Conservation (phyloP, 2,888 invertebrate genomes). For the Napeogenes sylphis region DNA sequence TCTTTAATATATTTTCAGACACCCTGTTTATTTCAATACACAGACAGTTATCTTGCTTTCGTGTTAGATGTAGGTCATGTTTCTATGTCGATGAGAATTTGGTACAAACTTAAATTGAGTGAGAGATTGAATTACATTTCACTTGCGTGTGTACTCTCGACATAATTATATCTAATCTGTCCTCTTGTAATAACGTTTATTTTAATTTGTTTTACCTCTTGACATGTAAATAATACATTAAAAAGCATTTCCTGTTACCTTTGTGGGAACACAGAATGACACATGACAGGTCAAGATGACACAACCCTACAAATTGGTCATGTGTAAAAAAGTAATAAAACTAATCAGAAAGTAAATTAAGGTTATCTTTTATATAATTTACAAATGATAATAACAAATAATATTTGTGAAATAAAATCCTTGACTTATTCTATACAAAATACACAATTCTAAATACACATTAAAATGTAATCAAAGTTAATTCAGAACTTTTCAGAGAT, state of each 20-base stretch:
- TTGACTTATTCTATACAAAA: background rate
- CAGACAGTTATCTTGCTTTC: constrained; percentile 72
- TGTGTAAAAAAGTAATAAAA: background rate
- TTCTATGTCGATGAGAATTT: constrained; percentile 66
- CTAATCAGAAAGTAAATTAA: no score
- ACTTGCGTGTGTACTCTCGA: constrained; percentile 31
- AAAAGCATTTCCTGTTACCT: constrained; percentile 65
- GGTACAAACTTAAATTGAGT: constrained; percentile 38
- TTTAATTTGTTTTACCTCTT: constrained; percentile 43
- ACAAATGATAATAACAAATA: no score
- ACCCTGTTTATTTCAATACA: constrained; percentile 70
- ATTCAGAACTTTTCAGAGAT: constrained; percentile 33
- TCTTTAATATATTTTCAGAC: constrained; percentile 52
- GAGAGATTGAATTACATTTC: constrained; percentile 32
- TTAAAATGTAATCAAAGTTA: constrained; percentile 42
- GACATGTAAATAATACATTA: constrained; percentile 66
- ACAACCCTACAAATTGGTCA: constrained; percentile 43
- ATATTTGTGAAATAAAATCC: constrained; percentile 12
- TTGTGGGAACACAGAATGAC: constrained; percentile 60
- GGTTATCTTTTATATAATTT: no score
- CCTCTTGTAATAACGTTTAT: constrained; percentile 13
- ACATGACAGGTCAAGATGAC: constrained; percentile 49
- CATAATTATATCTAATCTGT: constrained; percentile 31
- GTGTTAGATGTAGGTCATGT: constrained; percentile 71
- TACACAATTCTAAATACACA: no score